phyloP scores from a whole-genome alignment of 2,888 invertebrate genomes.

The Patella caerulea region DNA sequence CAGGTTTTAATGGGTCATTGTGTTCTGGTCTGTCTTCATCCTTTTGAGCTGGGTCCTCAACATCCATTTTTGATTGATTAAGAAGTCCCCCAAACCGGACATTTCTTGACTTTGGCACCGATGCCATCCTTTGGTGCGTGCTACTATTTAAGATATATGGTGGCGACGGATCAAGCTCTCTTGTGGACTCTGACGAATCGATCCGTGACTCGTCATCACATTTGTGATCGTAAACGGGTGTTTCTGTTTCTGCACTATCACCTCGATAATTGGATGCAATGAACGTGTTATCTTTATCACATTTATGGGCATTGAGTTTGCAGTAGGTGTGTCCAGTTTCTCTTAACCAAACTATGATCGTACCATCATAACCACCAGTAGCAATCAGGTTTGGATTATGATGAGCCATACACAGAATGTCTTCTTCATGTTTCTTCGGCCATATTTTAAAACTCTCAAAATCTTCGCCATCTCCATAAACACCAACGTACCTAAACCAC shows the following conservation, averaged over 20 bases:
- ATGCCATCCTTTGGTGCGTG: neutral
- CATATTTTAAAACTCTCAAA: slow-evolving; percentile 77
- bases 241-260: slow-evolving; percentile 13
- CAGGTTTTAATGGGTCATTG: no score
- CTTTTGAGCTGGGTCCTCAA: neutral
- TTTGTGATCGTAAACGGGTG: neutral
- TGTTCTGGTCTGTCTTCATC: neutral
- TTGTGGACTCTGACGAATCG: slow-evolving; percentile 19
- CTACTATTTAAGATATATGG: slow-evolving; percentile 2
- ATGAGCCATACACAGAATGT: slow-evolving; percentile 81
- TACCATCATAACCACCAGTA: slow-evolving; percentile 83
- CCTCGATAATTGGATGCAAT: slow-evolving; percentile 6
- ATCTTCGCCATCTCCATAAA: slow-evolving; percentile 65
- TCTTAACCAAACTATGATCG: slow-evolving; percentile 85
- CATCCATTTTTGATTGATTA: neutral
- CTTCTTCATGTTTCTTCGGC: slow-evolving; percentile 82
- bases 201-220: neutral
- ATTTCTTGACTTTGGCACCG: neutral
- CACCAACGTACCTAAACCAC: slow-evolving; percentile 77
- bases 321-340: slow-evolving; percentile 78
- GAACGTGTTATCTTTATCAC: slow-evolving; percentile 26
- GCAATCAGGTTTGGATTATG: slow-evolving; percentile 60
- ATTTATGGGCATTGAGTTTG: slow-evolving; percentile 49
- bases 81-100: neutral
- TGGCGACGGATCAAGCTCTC: slow-evolving; percentile 19